A percentile compares a stretch with the other conserved stretches of the same genome.
Conservation (phyloP, 1,140 invertebrate species). For the Cotesia glomerata region DNA sequence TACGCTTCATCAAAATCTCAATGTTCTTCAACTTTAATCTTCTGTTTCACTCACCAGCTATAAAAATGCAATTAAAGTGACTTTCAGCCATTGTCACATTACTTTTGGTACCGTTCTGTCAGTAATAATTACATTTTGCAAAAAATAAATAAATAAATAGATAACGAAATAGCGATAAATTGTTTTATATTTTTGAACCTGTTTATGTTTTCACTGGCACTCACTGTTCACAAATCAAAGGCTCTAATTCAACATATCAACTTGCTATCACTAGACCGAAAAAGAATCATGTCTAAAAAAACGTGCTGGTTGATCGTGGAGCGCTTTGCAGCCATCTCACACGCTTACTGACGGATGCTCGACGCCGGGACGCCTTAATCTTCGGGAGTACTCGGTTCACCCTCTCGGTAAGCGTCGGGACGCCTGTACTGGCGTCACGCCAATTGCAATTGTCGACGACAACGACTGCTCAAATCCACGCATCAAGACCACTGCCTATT, state of each 20-base stretch:
- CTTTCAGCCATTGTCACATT: too few relatives aligned
- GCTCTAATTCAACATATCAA: too few relatives aligned
- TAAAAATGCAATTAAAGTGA: too few relatives aligned
- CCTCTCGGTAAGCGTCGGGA: slow-evolving; percentile 58
- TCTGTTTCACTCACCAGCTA: too few relatives aligned
- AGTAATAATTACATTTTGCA: too few relatives aligned
- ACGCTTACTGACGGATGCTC: slow-evolving; percentile 61
- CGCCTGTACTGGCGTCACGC: slow-evolving; percentile 49
- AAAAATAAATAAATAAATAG: too few relatives aligned
- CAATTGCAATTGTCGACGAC: slow-evolving; percentile 40
- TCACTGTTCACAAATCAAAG: too few relatives aligned
- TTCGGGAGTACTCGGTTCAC: slow-evolving; percentile 56
- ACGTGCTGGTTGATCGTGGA: slow-evolving; percentile 32
- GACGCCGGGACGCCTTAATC: slow-evolving; percentile 59
- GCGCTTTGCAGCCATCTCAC: slow-evolving; percentile 61
- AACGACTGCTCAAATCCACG: slow-evolving; percentile 25
- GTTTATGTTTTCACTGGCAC: too few relatives aligned
- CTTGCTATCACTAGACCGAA: background rate
- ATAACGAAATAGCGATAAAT: too few relatives aligned
- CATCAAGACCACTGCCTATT: slow-evolving; percentile 24
- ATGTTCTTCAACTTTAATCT: too few relatives aligned
- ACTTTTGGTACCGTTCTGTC: too few relatives aligned
- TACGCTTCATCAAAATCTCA: background rate
- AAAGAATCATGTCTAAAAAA: background rate
- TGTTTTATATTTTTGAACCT: too few relatives aligned